Evolutionary conservation across 2,113 vertebrate species (phyloP).

Genomic region (Pelecanus crispus): DNA sequence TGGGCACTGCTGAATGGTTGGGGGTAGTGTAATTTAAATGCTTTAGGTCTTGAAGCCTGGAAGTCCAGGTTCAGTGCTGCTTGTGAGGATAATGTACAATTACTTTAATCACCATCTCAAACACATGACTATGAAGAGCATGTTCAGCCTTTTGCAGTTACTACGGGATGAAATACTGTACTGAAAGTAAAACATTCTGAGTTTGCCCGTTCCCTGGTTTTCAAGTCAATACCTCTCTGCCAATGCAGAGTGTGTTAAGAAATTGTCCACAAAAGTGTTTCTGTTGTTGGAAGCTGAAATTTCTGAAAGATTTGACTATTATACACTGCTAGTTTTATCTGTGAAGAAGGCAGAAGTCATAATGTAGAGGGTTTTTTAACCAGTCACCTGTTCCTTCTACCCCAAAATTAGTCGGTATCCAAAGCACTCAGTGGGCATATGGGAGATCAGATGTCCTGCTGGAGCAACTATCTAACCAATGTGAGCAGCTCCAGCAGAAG

Average conservation of each 20-base stretch:
- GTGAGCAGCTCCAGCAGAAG: background rate
- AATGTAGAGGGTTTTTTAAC: rapidly evolving
- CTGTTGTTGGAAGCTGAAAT: background rate
- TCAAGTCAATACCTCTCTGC: background rate
- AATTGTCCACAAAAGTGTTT: background rate
- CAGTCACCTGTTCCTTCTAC: background rate
- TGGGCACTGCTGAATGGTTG: background rate
- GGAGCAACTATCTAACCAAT: rapidly evolving
- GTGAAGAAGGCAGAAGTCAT: no score
- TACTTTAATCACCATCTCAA: background rate
- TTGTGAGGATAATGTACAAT: background rate
- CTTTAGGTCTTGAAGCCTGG: background rate
- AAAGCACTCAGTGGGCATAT: rapidly evolving
- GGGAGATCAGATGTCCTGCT: background rate
- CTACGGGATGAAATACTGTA: background rate
- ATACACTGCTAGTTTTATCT: background rate
- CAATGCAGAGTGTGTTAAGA: background rate
- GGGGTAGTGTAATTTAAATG: background rate
- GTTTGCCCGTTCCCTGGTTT: background rate
- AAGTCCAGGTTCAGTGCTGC: background rate
- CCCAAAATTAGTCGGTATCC: background rate
- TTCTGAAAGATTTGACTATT: background rate
- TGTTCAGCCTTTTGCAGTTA: background rate
- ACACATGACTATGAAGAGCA: background rate
- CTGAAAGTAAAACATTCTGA: background rate